Evolutionary conservation across 2,113 vertebrate species (phyloP), one percentile per base, ranked within the genome.

Genomic region (Mugil cephalus): DNA sequence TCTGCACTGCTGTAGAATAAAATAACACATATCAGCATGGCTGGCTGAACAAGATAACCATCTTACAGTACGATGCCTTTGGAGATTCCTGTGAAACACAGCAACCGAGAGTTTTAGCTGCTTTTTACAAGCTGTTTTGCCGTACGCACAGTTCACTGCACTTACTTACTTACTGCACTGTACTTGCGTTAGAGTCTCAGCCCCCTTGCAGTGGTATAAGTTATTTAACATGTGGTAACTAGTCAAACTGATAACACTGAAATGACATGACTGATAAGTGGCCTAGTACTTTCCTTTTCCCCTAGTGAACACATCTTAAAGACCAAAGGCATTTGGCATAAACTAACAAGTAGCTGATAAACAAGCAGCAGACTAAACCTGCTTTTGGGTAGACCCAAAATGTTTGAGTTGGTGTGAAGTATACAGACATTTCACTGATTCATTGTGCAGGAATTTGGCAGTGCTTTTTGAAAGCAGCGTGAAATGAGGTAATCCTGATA

Each of bases 41-140:
- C 36, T 54, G 72, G 53, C 17, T 46, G 17, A 39, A 75, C 46
- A 79, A 58, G 34, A 47, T 45, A 78, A 79, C 72, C 45, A 69
- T 48, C 56, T 42, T 8, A 17, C 19, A 52, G 35, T 18, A 35
- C 24, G 67, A 34, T 19, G 18, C 79, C 62, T 75, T 52, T 75
- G 34, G 65, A 60, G 42, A 69, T 18, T 36, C 38, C 18, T 74
- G 39, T 11, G 42, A 47, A 54, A 39, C 10, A 18, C 8, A 18
- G 30, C 58, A 40, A 52, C 39, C 40, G 18, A 21, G n/a, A 14
- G 54, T 39, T 56, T 39, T 15, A 55, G 46, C 52, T 47, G 21
- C 12, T 53, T 8, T 67, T 58, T 73, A n/a, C 68, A 59, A 39
- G 21, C 12, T 53, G 12, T 50, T 53, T 43, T 9, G 54, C 30